These are phyloP conservation scores for Trigoniulus corallinus DNA, from an alignment of 1,140 invertebrate species.

Conservation along the genomic window DNA sequence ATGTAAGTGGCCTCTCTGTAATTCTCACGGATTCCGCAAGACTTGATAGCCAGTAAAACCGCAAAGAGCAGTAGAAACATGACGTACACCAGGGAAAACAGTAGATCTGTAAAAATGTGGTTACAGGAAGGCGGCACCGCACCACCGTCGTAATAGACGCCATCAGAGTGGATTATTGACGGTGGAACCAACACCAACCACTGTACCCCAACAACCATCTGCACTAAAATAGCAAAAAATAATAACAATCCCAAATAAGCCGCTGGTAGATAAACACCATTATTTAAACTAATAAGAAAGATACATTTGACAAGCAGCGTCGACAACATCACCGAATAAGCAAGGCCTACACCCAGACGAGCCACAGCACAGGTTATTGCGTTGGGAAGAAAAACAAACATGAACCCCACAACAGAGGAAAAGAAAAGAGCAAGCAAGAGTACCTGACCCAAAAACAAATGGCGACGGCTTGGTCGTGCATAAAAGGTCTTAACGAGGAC, in stretches of 20 bases:
- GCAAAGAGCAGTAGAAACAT: constrained; percentile 68
- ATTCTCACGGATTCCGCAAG: constrained; percentile 76
- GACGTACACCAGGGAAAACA: constrained; percentile 62
- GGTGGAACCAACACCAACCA: constrained; percentile 18
- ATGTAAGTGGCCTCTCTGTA: constrained; percentile 80
- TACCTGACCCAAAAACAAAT: constrained; percentile 80
- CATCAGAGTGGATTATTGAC: constrained; percentile 1
- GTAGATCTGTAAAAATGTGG: constrained; percentile 33
- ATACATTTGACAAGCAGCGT: constrained; percentile 85
- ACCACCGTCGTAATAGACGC: constrained; percentile 3
- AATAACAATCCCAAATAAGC: constrained; percentile 73
- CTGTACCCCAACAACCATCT: constrained; percentile 25
- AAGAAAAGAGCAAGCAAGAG: constrained; percentile 71
- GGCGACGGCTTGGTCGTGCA: constrained; percentile 61
- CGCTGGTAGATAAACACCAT: constrained; percentile 80
- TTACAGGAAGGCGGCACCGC: constrained; percentile 11
- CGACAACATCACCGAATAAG: constrained; percentile 76
- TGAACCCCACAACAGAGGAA: constrained; percentile 57
- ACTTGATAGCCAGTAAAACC: constrained; percentile 60
- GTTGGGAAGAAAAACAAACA: constrained; percentile 60
- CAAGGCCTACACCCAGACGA: constrained; percentile 64
- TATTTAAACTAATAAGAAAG: constrained; percentile 75
- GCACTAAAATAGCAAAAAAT: constrained; percentile 52
- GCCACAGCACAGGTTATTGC: constrained; percentile 63
- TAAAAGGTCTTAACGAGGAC: constrained; percentile 73